These are phyloP conservation scores for Gopherus flavomarginatus DNA, from an alignment of 2,113 vertebrate genomes.

Conservation along the genomic window DNA sequence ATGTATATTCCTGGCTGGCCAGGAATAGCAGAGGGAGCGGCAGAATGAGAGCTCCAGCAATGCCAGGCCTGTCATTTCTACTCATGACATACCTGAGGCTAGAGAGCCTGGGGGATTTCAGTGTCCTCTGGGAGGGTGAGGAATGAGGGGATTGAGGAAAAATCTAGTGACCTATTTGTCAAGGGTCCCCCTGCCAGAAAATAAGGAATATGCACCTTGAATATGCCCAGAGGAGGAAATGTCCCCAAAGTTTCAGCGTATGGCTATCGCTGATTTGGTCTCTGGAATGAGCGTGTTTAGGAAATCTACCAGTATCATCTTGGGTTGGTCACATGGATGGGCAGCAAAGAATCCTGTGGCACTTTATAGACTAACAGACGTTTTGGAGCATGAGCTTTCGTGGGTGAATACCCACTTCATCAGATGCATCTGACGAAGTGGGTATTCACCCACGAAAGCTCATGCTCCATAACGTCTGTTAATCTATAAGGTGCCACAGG, in stretches of 20 bases:
- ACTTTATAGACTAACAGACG: too few species aligned
- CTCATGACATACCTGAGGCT: neutral
- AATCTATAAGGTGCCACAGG: too few species aligned
- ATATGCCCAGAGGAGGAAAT: neutral
- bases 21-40: neutral
- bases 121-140: neutral
- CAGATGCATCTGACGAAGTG: too few species aligned
- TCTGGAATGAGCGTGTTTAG: neutral
- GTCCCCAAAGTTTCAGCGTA: neutral
- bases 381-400: too few species aligned
- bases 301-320: neutral
- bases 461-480: too few species aligned
- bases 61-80: neutral
- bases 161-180: neutral
- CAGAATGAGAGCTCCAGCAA: neutral
- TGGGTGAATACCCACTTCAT: too few species aligned
- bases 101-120: neutral
- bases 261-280: neutral
- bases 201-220: neutral
- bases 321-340: neutral
- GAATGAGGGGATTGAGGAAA: neutral
- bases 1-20: neutral
- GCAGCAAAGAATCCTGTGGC: too few species aligned
- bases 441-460: too few species aligned
- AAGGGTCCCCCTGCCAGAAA: neutral